Base-by-base conservation (phyloP, 2,797 vertebrate species). In the Arnoldichthys spilopterus region DNA sequence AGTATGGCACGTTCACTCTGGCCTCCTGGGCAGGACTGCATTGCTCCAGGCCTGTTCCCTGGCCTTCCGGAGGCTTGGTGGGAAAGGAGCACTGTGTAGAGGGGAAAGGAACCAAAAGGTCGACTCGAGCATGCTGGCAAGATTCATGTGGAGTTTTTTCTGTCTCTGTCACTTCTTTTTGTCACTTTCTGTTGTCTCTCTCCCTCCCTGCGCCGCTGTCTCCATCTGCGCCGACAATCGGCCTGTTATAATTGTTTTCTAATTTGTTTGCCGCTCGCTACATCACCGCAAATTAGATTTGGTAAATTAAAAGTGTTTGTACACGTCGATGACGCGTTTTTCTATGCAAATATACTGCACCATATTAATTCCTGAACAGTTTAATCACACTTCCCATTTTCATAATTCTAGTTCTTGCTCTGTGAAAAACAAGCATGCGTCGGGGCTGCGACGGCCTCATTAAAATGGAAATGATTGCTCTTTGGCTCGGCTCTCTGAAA, bases 381-480 rank as follows among this genome's bases (percentile, higher is more conserved):
- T 71, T 72, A 59, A 71, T 51, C 13, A 6, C 58, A 24, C 61
- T 78, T 61, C 74, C 26, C 72, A 80, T 71, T 76, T 81, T 72
- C 43, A 62, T 79, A 18, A 53, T 64, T 73, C 51, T 11, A 30
- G 40, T 54, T 76, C 68, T 79, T 26, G 69, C 22, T 49, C 16
- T 67, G 68, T 58, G 59, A 64, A 78, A 78, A 79, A n/a, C 69
- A 72, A 47, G 15, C 32, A 9, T 0, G 24, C 76, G 45, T 77
- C 56, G 34, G 68, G 1, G 18, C 59, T 53, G 51, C 66, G 74
- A 80, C 58, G n/a, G 72, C 73, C 73, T 76, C 64, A 75, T 85
- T 77, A 77, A 76, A 81, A 82, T 78, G 47, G 54, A 78, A 87
- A 82, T 72, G 43, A 67, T 51, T 80, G 61, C 70, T 45, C 28